phyloP scores from a whole-genome alignment of 2,888 invertebrate species.

The Chaetoderma sp. region DNA sequence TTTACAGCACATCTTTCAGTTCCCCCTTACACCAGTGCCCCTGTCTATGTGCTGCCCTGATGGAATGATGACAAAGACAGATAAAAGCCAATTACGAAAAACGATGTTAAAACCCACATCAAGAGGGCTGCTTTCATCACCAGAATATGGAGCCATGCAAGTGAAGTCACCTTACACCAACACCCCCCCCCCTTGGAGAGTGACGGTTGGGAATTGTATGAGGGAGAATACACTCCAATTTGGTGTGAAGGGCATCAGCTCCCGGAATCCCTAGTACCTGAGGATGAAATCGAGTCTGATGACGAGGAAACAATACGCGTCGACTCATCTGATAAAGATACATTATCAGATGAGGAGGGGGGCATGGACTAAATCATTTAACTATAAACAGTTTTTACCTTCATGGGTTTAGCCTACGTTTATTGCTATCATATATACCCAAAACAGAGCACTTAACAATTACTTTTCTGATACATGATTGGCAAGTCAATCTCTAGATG shows the following conservation, averaged over 20 bases:
- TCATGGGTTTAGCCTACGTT: too few relatives aligned
- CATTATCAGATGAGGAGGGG: too few relatives aligned
- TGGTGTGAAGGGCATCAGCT: slow-evolving; percentile 7
- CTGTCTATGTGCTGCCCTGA: slow-evolving; percentile 17
- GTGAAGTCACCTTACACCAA: not conserved
- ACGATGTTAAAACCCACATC: slow-evolving; percentile 6
- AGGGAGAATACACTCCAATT: not conserved
- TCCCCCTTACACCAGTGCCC: slow-evolving; percentile 22
- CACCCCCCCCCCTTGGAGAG: slow-evolving; percentile 8
- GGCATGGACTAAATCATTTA: too few relatives aligned
- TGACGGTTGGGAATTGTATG: not conserved
- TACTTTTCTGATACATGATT: too few relatives aligned
- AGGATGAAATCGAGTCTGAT: too few relatives aligned
- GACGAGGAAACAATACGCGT: too few relatives aligned
- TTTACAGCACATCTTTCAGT: slow-evolving; percentile 12
- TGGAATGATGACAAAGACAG: slow-evolving; percentile 24
- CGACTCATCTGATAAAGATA: too few relatives aligned
- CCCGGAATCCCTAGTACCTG: slow-evolving; percentile 4
- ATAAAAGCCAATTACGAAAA: slow-evolving; percentile 8
- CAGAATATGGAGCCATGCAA: slow-evolving; percentile 6
- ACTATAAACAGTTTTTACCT: too few relatives aligned
- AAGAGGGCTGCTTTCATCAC: slow-evolving; percentile 10
- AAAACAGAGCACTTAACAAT: too few relatives aligned
- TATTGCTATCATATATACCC: too few relatives aligned
- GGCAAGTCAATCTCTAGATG: too few relatives aligned